Evolutionary conservation across 2,113 vertebrate genomes (phyloP), one percentile per base, ranked within the genome.

Genomic region (Urocolius indicus): DNA sequence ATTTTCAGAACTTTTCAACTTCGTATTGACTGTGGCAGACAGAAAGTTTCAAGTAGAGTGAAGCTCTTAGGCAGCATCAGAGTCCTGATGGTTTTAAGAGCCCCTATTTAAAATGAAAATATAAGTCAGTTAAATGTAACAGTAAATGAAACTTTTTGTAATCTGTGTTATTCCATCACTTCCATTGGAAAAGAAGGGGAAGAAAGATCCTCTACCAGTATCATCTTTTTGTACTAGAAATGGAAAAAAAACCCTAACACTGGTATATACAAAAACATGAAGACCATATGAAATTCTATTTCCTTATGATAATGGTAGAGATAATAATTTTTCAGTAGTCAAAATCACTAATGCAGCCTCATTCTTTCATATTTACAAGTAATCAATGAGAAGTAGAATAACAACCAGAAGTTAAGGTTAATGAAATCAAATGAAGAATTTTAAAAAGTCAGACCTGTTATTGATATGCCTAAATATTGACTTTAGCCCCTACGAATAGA

Each of bases 361-460:
- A 84, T 90, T 85, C 54, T 88, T 72, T 61, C 71, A 41, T 66
- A 94, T 92, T 87, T 96, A 87, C 51, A 85, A 88, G 46, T 91
- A 94, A 90, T 93, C 89, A 95, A 93, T 94, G 79, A 71, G 85
- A 86, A 86, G 55, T 34, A 92, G 83, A 94, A 87, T 90, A 90
- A 89, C 73, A 90, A 86, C 69, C 52, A 92, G 80, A 92, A 86
- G 51, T 93, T 96, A 76, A 93, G 86, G 93, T 92, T 95, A 94
- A 94, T 93, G 84, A 90, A 95, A 94, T 93, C 91, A 93, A 93
- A 90, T 54, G 68, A 93, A 93, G 86, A 95, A 95, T 95, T 97
- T 93, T 87, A 84, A 95, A 84, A 97, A 96, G 76, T 95, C 83
- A 93, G 86, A 63, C 66, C 45, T 77, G 63, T 89, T 96, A 90